These are phyloP conservation scores for Formica exsecta DNA, from an alignment of 1,140 invertebrate genomes.

Conservation along the genomic window DNA sequence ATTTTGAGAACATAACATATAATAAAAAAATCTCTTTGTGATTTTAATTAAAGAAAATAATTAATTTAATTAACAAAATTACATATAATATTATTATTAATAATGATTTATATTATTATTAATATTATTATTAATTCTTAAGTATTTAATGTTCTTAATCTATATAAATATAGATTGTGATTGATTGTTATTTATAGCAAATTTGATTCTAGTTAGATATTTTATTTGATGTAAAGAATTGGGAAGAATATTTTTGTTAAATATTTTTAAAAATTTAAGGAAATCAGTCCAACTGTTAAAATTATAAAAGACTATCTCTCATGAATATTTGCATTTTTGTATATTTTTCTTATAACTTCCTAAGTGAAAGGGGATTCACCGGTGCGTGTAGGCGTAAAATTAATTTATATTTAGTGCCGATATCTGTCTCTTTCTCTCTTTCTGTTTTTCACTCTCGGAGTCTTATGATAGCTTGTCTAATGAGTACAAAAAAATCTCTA, in stretches of 20 bases:
- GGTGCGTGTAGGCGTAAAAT: conserved; percentile 62
- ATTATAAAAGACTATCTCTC: background rate
- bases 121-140: background rate
- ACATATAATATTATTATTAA: background rate
- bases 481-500: conserved; percentile 9
- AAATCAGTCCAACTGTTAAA: background rate
- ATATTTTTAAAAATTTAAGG: background rate
- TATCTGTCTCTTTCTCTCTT: background rate
- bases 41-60: background rate
- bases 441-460: background rate
- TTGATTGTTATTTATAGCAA: background rate
- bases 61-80: background rate
- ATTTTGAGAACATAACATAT: background rate
- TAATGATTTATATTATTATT: background rate
- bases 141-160: no score
- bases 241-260: background rate
- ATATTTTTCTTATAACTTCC: conserved; percentile 21
- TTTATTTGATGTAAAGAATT: background rate
- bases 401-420: conserved; percentile 33
- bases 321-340: background rate
- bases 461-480: conserved; percentile 35
- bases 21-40: background rate
- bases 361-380: conserved; percentile 62
- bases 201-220: background rate
- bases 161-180: background rate